Evolutionary conservation across 2,888 invertebrate species (phyloP).

Genomic region (Pelosia muscerda): DNA sequence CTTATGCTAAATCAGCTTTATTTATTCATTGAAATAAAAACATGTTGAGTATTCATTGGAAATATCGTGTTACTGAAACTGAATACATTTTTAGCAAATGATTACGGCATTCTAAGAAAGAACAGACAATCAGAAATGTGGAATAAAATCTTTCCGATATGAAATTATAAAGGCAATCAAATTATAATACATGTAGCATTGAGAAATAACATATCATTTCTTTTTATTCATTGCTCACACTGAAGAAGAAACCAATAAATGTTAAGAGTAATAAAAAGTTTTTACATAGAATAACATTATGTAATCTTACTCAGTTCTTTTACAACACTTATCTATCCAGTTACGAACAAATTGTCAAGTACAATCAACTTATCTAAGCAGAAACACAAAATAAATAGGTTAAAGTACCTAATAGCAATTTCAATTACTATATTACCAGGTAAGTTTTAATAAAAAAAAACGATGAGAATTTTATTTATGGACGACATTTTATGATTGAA

Average conservation of each 20-base stretch:
- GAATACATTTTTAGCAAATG: background rate
- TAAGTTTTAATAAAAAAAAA: background rate
- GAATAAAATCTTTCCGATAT: background rate
- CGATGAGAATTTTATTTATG: background rate
- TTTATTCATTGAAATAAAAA: conserved; percentile 2
- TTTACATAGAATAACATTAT: background rate
- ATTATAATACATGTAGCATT: background rate
- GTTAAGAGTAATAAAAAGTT: background rate
- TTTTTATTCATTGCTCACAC: background rate
- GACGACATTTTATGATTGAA: background rate
- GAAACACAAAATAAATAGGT: no score
- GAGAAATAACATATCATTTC: background rate
- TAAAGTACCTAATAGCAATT: background rate
- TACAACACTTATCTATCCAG: no score
- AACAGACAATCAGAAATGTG: background rate
- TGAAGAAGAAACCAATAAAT: background rate
- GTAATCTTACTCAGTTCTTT: background rate
- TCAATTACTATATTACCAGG: background rate
- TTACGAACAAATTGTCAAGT: no score
- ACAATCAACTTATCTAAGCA: no score
- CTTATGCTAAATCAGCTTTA: background rate
- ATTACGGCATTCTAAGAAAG: background rate
- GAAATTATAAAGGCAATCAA: background rate
- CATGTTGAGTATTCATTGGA: background rate
- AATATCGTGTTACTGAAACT: background rate